Conservation (phyloP, 2,113 vertebrate genomes). For the Myrmecobius fasciatus region DNA sequence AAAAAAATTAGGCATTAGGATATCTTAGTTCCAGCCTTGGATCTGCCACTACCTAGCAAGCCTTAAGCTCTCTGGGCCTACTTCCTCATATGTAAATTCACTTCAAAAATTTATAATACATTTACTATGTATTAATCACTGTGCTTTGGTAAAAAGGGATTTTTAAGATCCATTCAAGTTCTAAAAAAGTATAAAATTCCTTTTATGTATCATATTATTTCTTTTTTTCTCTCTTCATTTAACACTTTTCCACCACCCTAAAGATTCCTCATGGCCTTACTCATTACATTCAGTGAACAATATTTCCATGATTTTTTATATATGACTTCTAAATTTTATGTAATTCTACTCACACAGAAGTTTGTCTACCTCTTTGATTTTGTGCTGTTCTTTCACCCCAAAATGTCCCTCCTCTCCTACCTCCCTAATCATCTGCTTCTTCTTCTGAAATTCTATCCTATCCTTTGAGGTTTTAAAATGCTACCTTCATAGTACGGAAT, state of each 20-base stretch:
- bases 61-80: background rate
- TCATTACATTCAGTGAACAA: background rate
- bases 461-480: background rate
- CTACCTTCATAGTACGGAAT: background rate
- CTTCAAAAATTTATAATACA: background rate
- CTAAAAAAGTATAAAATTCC: background rate
- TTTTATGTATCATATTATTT: background rate
- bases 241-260: background rate
- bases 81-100: background rate
- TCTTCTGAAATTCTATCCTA: background rate
- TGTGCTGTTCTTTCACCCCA: background rate
- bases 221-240: background rate
- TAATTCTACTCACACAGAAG: background rate
- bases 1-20: background rate
- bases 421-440: background rate
- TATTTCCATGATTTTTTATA: background rate
- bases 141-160: background rate
- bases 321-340: background rate
- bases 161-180: background rate
- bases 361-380: background rate
- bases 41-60: background rate
- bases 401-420: background rate
- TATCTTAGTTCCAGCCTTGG: background rate
- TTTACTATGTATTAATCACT: background rate
- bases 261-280: background rate